Evolutionary conservation across 2,797 vertebrate species (phyloP).

Genomic region (Tolypeutes matacus): DNA sequence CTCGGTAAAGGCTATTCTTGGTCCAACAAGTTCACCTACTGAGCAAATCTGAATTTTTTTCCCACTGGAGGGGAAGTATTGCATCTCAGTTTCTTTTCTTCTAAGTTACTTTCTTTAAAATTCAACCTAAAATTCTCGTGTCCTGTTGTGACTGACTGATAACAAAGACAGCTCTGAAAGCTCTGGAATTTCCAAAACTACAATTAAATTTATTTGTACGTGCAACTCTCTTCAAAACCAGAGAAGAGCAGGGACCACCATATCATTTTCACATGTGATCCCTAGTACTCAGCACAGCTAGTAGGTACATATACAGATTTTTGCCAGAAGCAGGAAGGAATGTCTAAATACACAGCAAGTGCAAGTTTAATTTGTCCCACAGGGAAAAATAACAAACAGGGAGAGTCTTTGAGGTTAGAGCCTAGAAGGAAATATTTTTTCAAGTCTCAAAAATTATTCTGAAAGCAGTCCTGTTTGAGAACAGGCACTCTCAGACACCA

Average conservation of each 20-base stretch:
- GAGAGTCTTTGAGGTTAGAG: background rate
- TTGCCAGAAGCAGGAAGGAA: background rate
- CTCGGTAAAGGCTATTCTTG: background rate
- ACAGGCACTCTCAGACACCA: conserved; percentile 34
- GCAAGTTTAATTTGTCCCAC: conserved; percentile 49
- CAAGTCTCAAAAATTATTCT: conserved; percentile 50
- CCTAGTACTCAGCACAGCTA: conserved; percentile 4
- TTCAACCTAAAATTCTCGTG: background rate
- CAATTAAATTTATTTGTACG: conserved; percentile 49
- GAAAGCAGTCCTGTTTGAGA: conserved; percentile 54
- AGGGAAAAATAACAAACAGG: conserved; percentile 58
- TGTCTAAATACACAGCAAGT: background rate
- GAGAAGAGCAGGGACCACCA: background rate
- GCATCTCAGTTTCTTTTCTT: conserved; percentile 43
- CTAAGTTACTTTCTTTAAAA: conserved; percentile 59
- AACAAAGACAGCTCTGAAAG: conserved; percentile 59
- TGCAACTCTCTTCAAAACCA: background rate
- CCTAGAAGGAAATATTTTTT: conserved; percentile 23
- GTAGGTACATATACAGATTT: conserved; percentile 5
- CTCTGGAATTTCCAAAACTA: conserved; percentile 39
- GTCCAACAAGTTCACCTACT: conserved; percentile 11
- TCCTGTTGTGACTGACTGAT: conserved; percentile 3
- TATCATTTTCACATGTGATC: background rate
- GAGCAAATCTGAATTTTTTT: background rate
- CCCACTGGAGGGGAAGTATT: background rate